Percentiles rank a stretch among this genome's conserved stretches.
Evolutionary conservation across 2,797 vertebrate species (phyloP).

Genomic region (Sebastes oblongus): DNA sequence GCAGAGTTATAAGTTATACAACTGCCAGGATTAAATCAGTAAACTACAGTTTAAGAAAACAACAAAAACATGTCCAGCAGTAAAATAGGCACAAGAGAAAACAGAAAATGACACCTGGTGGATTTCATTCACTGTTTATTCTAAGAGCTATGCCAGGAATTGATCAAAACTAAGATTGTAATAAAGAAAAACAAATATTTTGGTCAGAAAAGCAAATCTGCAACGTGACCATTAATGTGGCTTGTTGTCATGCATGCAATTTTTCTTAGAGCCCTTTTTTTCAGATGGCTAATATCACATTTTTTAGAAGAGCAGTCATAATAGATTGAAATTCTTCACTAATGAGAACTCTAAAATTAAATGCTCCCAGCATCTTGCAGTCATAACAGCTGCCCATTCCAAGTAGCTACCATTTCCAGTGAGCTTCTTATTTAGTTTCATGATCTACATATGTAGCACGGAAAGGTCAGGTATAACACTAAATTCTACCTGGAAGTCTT

Average conservation of each 20-base stretch:
- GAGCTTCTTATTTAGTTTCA: neutral
- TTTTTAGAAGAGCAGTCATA: constrained; percentile 21
- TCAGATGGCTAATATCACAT: constrained; percentile 15
- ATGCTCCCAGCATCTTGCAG: neutral
- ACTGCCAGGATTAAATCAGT: neutral
- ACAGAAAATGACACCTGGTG: neutral
- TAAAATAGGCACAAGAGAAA: neutral
- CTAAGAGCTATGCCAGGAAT: neutral
- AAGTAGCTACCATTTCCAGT: neutral
- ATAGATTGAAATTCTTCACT: constrained; percentile 39
- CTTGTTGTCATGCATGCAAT: constrained; percentile 5
- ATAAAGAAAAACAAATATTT: neutral
- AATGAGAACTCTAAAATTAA: constrained; percentile 18
- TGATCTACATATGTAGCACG: neutral
- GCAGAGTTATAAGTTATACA: neutral
- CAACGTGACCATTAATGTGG: neutral
- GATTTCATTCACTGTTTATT: constrained; percentile 1
- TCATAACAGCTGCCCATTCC: neutral
- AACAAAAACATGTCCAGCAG: neutral
- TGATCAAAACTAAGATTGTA: neutral
- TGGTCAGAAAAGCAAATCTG: constrained; percentile 6
- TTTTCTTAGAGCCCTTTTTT: constrained; percentile 15
- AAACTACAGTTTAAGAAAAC: neutral
- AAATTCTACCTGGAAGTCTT: neutral
- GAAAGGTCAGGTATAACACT: neutral